These are phyloP conservation scores for Pipistrellus kuhlii DNA, from an alignment of 2,797 vertebrate genomes.

Conservation along the genomic window DNA sequence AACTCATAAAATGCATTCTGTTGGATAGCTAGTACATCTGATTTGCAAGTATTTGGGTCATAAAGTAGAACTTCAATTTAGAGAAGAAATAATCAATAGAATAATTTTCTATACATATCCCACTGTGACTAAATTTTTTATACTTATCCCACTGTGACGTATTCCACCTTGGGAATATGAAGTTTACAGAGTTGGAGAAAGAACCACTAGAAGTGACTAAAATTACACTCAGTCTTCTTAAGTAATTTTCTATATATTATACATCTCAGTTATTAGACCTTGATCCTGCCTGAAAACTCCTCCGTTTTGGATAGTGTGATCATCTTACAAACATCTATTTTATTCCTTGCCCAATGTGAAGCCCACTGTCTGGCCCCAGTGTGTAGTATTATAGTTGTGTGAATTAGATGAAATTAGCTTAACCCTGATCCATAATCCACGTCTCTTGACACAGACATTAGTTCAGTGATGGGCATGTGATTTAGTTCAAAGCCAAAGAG, in stretches of 20 bases:
- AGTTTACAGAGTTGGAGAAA: background rate
- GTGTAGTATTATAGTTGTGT: background rate
- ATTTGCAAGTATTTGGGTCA: constrained; percentile 59
- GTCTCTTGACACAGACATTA: background rate
- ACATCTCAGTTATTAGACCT: background rate
- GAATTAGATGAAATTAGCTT: background rate
- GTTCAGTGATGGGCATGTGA: background rate
- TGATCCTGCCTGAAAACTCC: background rate
- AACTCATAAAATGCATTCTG: constrained; percentile 3
- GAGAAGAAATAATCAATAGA: background rate
- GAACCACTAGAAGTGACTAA: background rate
- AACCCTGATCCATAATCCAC: background rate
- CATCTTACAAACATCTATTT: background rate
- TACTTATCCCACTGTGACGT: background rate
- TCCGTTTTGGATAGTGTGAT: background rate
- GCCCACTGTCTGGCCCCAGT: background rate
- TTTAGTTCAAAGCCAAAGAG: background rate
- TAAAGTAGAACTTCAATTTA: constrained; percentile 52
- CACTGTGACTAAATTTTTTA: background rate
- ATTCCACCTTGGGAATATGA: background rate
- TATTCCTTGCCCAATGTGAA: background rate
- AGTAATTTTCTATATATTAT: background rate
- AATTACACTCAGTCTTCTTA: background rate
- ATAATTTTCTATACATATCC: background rate
- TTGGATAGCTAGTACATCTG: background rate